A percentile compares a stretch with the other conserved stretches of the same genome.
Evolutionary conservation across 2,888 invertebrate species (phyloP).

Genomic region (Leistus spinibarbis): DNA sequence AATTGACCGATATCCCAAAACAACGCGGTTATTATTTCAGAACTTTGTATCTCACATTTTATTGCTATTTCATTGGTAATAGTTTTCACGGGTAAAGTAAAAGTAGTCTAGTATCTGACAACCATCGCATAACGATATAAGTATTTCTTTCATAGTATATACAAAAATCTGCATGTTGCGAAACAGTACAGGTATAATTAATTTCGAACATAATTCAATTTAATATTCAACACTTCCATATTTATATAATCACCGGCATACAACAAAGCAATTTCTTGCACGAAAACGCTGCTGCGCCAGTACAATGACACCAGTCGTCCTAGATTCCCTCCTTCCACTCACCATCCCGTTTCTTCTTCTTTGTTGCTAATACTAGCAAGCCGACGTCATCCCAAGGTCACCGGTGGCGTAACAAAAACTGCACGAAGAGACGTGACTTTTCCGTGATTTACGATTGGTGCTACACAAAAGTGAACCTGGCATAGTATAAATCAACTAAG

Average conservation of each 20-base stretch:
- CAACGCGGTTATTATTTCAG: background rate
- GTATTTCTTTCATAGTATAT: background rate
- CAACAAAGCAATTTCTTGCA: background rate
- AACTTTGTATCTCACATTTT: too few species aligned
- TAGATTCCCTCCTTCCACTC: background rate
- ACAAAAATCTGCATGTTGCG: background rate
- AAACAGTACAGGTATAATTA: conserved; percentile 1
- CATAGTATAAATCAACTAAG: conserved; percentile 4
- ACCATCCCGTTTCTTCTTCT: background rate
- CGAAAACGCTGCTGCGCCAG: background rate
- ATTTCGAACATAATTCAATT: background rate
- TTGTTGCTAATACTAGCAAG: background rate
- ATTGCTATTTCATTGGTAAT: too few species aligned
- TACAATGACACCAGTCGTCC: background rate
- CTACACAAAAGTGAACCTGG: conserved; percentile 5
- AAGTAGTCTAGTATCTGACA: background rate
- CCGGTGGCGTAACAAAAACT: background rate
- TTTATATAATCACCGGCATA: background rate
- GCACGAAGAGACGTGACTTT: conserved; percentile 10
- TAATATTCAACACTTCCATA: background rate
- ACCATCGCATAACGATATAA: too few species aligned
- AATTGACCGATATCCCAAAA: conserved; percentile 25
- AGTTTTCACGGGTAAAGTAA: too few species aligned
- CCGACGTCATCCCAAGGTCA: background rate
- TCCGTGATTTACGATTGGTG: conserved; percentile 17